phyloP scores from a whole-genome alignment of 2,888 invertebrate genomes.

The Gari tellinella region DNA sequence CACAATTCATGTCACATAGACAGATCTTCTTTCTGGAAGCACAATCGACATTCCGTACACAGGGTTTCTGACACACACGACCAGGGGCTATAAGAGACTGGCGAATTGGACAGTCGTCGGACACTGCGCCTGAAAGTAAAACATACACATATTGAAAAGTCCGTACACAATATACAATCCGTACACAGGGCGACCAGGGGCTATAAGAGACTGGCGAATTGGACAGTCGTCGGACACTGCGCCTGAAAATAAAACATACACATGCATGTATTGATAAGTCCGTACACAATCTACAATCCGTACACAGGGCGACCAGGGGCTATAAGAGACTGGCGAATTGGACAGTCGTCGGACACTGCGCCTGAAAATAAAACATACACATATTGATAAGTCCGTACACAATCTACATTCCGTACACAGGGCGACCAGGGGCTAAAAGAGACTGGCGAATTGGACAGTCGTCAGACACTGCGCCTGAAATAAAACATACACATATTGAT shows the following conservation, averaged over 20 bases:
- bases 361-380: too few species aligned
- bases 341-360: conserved; percentile 14
- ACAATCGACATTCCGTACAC: conserved; percentile 97
- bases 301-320: conserved; percentile 89
- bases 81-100: conserved; percentile 40
- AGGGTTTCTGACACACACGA: conserved; percentile 89
- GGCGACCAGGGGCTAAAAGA: conserved; percentile 35
- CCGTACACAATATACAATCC: too few species aligned
- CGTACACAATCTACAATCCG: conserved; percentile 98
- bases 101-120: conserved; percentile 28
- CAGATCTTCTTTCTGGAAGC: conserved; percentile 98
- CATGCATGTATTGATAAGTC: too few species aligned
- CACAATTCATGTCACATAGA: conserved; percentile 97
- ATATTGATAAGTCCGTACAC: too few species aligned
- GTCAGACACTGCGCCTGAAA: conserved; percentile 10
- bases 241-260: too few species aligned
- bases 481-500: too few species aligned
- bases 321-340: conserved; percentile 33
- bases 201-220: conserved; percentile 33
- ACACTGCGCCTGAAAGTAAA: conserved; percentile 15
- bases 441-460: conserved; percentile 41
- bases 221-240: conserved; percentile 19
- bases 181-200: too few species aligned
- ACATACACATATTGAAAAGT: too few species aligned
- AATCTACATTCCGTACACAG: too few species aligned